Evolutionary conservation across 2,797 vertebrate genomes (phyloP).

Genomic region (Florisuga fusca): DNA sequence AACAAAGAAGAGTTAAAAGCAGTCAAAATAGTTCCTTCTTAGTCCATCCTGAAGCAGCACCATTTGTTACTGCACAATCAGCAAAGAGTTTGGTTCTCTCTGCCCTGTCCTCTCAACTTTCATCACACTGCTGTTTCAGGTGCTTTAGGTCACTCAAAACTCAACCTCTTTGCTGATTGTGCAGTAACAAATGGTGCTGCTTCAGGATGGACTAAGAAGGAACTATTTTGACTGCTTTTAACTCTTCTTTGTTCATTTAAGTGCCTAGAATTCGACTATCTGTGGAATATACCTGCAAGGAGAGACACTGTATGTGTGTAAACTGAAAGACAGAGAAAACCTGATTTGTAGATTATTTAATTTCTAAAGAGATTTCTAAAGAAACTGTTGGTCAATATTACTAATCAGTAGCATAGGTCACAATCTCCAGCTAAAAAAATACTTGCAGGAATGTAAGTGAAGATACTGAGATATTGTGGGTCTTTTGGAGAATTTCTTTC

Average conservation of each 20-base stretch:
- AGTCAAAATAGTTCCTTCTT: background rate
- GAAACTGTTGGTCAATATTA: background rate
- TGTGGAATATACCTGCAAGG: background rate
- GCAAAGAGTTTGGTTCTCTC: no score
- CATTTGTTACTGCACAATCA: background rate
- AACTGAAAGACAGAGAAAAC: background rate
- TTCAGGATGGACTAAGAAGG: background rate
- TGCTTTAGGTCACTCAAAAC: no score
- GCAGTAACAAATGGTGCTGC: rapidly evolving
- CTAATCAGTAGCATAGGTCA: background rate
- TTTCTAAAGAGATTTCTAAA: background rate
- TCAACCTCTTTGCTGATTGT: no score
- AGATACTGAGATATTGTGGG: no score
- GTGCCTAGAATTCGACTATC: background rate
- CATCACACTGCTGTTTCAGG: no score
- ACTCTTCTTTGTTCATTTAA: background rate
- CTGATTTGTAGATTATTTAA: background rate
- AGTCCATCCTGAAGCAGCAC: rapidly evolving
- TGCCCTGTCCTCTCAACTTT: no score
- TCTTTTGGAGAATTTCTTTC: background rate
- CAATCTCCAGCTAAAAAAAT: background rate
- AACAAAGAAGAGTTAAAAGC: background rate
- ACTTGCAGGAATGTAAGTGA: background rate
- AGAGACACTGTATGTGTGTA: rapidly evolving
- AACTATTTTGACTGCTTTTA: background rate